Evolutionary conservation across 2,797 vertebrate species (phyloP), one percentile per base, ranked within the genome.

Genomic region (Phoeniculus purpureus): DNA sequence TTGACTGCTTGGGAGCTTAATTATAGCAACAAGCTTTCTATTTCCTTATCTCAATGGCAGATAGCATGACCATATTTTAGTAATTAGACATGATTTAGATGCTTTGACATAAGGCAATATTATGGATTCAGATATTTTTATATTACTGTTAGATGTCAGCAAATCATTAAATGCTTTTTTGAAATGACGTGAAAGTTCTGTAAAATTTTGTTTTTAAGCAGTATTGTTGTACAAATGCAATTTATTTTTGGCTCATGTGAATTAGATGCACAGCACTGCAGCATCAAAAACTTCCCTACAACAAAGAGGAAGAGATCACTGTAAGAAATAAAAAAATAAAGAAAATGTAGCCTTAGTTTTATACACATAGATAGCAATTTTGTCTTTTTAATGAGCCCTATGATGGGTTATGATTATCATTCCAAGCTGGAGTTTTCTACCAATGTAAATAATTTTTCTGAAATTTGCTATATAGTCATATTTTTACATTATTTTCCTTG

Each of bases 1-100:
- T 54, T 87, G 82, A 85, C 66, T 47, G 72, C 71, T 89, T 89
- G 82, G 80, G 85, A 96, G 15, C 7, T 77, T 92, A 92, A 88
- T 93, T 93, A 87, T 95, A 93, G 91, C 58, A 91, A 83, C 70
- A 85, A 68, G 19, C 23, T 90, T 82, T 92, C 65, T 85, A 20
- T 64, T 34, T 87, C n/a, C 23, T 86, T 6, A 0, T 14, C 43
- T 92, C 43, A 32, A 1, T 85, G 43, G 43, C 71, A 62, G 85
- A 71, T 83, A 79, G 40, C 29, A 67, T n/a, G 66, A 78, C 37
- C 52, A n/a, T 91, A 21, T 74, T 88, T 92, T 81, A 83, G 45
- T 76, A 74, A 54, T 31, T 76, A 27, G 37, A 31, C 10, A 15
- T 81, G 89, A 51, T 78, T 89, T 81, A 59, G 56, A 47, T 50